A percentile compares a stretch with the other conserved stretches of the same genome.
phyloP scores from a whole-genome alignment of 2,113 vertebrate genomes.

The Oryzias celebensis region DNA sequence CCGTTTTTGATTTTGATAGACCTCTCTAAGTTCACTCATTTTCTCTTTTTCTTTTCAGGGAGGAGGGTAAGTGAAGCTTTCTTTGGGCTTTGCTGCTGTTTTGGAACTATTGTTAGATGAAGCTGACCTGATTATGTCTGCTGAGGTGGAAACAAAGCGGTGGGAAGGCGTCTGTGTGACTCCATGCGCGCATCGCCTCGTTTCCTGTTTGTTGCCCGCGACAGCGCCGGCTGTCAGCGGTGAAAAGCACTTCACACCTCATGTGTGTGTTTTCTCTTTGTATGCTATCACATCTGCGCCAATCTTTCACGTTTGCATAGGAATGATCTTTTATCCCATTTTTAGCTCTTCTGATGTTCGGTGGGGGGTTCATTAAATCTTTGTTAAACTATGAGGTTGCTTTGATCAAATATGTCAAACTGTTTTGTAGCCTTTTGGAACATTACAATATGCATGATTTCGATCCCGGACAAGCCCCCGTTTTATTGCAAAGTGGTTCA shows the following conservation, averaged over 20 bases:
- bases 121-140: conserved; percentile 63
- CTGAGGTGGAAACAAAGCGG: conserved; percentile 27
- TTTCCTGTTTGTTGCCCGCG: conserved; percentile 25
- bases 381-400: not conserved
- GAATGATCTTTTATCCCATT: conserved; percentile 8
- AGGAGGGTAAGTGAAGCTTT: conserved; percentile 66
- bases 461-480: too few relatives aligned
- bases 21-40: not conserved
- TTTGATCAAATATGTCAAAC: too few relatives aligned
- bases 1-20: not conserved
- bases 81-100: conserved; percentile 1
- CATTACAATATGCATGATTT: too few relatives aligned
- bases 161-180: conserved; percentile 39
- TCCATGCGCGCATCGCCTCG: conserved; percentile 11
- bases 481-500: too few relatives aligned
- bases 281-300: conserved; percentile 19
- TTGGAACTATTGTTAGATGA: not conserved
- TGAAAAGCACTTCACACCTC: conserved; percentile 16
- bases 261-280: conserved; percentile 21
- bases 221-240: conserved; percentile 26
- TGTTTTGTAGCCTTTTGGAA: too few relatives aligned
- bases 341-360: conserved; percentile 44
- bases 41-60: conserved; percentile 43
- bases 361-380: conserved; percentile 9
- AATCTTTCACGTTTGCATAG: conserved; percentile 5